Evolutionary conservation across 2,888 invertebrate species (phyloP), one percentile per base, ranked within the genome.

Genomic region (Polymixis lichenea): DNA sequence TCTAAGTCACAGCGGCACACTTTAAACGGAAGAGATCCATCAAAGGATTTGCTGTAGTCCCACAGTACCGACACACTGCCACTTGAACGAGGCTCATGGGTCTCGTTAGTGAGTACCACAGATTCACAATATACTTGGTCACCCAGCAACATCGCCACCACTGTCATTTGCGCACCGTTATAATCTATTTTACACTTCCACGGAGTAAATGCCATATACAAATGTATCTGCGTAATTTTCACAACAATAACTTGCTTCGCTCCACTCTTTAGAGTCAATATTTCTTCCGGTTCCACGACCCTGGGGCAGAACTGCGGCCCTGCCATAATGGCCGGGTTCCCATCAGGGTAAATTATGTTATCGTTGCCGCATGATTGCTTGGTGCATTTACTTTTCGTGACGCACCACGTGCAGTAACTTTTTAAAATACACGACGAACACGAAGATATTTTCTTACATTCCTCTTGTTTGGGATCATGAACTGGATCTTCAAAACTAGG

Each of bases 181-280:
- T 94, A 76, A 77, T 75, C 72, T 70, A 93, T 85, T 87, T 89
- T 92, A 84, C 95, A 95, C 88, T 94, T 94, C 94, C 95, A 95
- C 17, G 93, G 91, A n/a, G 95, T 95, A 68, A 94, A 95, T 4
- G 94, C 93, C 95, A 95, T 95, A 72, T 94, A 95, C 65, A 95
- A 87, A 85, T 95, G 93, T 86, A 95, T 93, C 88, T 95, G 95
- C 38, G 94, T 94, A 84, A 95, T 91, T 89, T 93, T 94, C 77
- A 94, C 92, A 72, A 84, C 87, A 66, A 94, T 86, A 43, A 87
- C 87, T 71, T 92, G 88, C 75, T 90, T 91, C 68, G 88, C 87
- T 19, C 95, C 95, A 79, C 92, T 95, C 88, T 91, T 91, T 75
- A 93, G 83, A 56, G 89, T 89, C 58, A 90, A 74, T 72, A 88